Base-by-base conservation (phyloP, 2,797 vertebrate species). In the Aphelocoma californica region DNA sequence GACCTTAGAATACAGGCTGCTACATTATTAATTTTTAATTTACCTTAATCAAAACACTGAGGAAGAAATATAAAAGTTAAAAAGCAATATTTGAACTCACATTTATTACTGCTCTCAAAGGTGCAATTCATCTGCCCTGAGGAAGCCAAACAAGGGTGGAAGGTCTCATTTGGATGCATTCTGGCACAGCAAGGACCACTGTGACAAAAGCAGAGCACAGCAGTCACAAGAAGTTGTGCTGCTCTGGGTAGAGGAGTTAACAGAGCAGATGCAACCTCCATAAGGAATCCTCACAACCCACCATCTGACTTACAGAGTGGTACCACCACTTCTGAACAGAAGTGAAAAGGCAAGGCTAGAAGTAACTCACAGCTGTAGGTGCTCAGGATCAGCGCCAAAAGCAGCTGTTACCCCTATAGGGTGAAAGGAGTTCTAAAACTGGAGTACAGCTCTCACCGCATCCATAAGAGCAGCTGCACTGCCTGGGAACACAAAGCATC, bases 301-400 rank as follows among this genome's bases (percentile, higher is more conserved):
- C 7, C 4, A 11, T 12, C 21, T 38, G 31, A 65, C n/a, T 42
- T 24, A n/a, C 0, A 50, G 3, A 79, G 17, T 0, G 1, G 10
- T 60, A 12, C 36, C 51, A 78, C 4, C 32, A 47, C n/a, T 73
- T 86, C 57, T 40, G 53, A 64, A 53, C 2, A 45, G n/a, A 36
- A 93, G 38, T 21, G 58, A 80, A 80, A 44, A 66, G 56, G 16
- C 18, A 90, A 82, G 36, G 44, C 67, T 88, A 25, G 18, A 62
- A 77, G 57, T 12, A 78, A 42, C 20, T 70, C 60, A 26, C 34
- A 61, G 62, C 38, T 79, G 29, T 2, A 74, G 32, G 7, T 34
- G 34, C 24, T 65, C 66, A 42, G 29, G 21, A 70, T 24, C 64
- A 77, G 32, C 0, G 0, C 10, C 47, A 77, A 54, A 82, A 70